Conservation (phyloP, 2,113 vertebrate genomes). For the Elachura formosa region DNA sequence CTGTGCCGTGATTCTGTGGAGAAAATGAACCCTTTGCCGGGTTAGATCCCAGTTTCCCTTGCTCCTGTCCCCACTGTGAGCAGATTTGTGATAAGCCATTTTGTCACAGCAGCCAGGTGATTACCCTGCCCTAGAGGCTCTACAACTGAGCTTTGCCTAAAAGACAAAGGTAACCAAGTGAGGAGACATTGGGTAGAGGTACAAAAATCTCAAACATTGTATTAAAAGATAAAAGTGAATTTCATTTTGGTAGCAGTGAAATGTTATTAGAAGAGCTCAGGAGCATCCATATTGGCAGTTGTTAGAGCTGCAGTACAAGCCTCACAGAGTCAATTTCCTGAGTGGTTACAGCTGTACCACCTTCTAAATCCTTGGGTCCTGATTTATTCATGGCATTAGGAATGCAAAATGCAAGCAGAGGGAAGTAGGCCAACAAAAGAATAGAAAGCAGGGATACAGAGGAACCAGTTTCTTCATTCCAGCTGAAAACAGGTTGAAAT, state of each 20-base stretch:
- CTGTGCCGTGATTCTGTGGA: background rate
- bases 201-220: background rate
- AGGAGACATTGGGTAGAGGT: background rate
- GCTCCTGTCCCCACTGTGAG: background rate
- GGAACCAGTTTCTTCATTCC: slow-evolving; percentile 45
- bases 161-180: background rate
- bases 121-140: background rate
- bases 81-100: background rate
- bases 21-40: background rate
- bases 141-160: background rate
- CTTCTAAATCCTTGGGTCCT: slow-evolving; percentile 57
- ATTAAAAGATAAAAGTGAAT: background rate
- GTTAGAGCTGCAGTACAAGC: background rate
- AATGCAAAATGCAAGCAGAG: slow-evolving; percentile 64
- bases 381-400: slow-evolving; percentile 68
- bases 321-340: slow-evolving; percentile 31
- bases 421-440: slow-evolving; percentile 66
- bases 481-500: slow-evolving; percentile 51
- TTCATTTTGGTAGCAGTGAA: background rate
- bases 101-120: background rate
- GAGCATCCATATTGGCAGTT: background rate
- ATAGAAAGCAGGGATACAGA: slow-evolving; percentile 42
- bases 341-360: slow-evolving; percentile 63
- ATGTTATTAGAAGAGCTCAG: background rate
- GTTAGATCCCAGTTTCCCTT: background rate